Evolutionary conservation across 2,888 invertebrate genomes (phyloP), one percentile per base, ranked within the genome.

Genomic region (Microctonus hyperodae): DNA sequence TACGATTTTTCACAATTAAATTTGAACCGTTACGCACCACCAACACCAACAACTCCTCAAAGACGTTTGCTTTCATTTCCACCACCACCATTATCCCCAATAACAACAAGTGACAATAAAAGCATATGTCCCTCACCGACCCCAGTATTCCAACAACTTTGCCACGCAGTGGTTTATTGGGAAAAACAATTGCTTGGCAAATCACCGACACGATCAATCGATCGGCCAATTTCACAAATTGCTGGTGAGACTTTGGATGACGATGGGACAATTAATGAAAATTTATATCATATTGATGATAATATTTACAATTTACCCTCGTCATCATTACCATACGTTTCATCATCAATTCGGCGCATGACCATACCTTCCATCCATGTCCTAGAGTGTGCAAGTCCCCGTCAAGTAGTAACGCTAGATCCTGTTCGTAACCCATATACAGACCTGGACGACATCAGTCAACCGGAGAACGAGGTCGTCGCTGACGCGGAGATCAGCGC

Each of bases 371-470:
- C 79, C 71, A 74, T 79, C 73, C 77, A 77, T 74, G 76, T 79
- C 72, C 75, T 78, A 71, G 77, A 81, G 69, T 79, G 79, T 70
- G 76, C 78, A 59, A 77, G 6, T 44, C 16, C 79, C 76, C 78
- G 71, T 74, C 79, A 76, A 75, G 82, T 83, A 83, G 82, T 82
- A 79, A 81, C 76, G 83, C 82, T 84, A 83, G 83, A 81, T 73
- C 82, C 81, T 82, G 74, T 82, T 74, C 79, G 79, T 77, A 76
- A 79, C 77, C 80, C 78, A 72, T 78, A 78, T 72, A 78, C 82
- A 92, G 91, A 91, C 86, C 85, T 92, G 80, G 91, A 91, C 83
- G 91, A 90, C 76, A 89, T 91, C 76, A 89, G 89, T 81, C 90
- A 90, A 77, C 90, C 89, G 68, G 91, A 91, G 74, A 88, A 89